A percentile compares a stretch with the other conserved stretches of the same genome.
These are phyloP conservation scores for Malacosoma neustria DNA, from an alignment of 2,888 invertebrate genomes.

Conservation along the genomic window DNA sequence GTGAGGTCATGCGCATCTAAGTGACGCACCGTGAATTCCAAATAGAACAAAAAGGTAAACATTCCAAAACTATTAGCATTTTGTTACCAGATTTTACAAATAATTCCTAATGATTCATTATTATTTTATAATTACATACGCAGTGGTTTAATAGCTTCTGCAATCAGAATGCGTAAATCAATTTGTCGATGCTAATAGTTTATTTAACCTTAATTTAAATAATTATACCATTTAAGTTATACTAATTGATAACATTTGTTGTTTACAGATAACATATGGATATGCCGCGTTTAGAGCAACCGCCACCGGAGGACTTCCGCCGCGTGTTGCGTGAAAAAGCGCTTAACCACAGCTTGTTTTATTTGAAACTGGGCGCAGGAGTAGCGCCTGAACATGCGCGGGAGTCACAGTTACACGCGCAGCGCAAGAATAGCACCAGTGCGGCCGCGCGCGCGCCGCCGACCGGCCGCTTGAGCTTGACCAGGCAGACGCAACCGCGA, in stretches of 20 bases:
- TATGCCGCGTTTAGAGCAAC: conserved; percentile 59
- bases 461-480: conserved; percentile 49
- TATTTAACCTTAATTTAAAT: background rate
- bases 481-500: conserved; percentile 53
- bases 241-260: background rate
- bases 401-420: conserved; percentile 17
- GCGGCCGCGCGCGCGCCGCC: conserved; percentile 54
- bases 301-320: conserved; percentile 60
- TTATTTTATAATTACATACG: background rate
- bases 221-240: background rate
- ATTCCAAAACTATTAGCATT: no score
- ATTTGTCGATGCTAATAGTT: background rate
- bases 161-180: background rate
- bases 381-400: conserved; percentile 32
- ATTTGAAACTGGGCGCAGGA: conserved; percentile 59
- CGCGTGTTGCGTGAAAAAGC: conserved; percentile 67
- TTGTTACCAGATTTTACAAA: no score
- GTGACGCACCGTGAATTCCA: no score
- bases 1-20: no score
- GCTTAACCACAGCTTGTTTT: conserved; percentile 64
- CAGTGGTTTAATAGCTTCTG: background rate
- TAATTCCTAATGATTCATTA: no score
- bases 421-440: conserved; percentile 22
- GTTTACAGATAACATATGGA: conserved; percentile 17
- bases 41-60: no score